A percentile compares a stretch with the other conserved stretches of the same genome.
Conservation (phyloP, 64 coral and sea anemone species). For the Acropora yongei region DNA sequence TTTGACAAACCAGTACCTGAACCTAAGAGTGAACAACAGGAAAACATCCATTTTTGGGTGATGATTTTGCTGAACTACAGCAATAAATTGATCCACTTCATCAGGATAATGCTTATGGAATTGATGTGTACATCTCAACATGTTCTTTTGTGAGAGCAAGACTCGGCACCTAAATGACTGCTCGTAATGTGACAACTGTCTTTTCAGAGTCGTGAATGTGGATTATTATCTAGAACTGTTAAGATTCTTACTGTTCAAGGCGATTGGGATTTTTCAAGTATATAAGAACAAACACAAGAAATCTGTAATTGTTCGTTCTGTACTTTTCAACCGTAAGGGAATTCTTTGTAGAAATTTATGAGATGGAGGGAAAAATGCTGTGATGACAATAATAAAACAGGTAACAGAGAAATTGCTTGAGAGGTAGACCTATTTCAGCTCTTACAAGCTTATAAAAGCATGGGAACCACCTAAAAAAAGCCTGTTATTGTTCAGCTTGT, state of each 20-base stretch:
- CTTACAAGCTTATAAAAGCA: conserved; percentile 11
- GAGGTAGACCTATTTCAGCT: conserved; percentile 5
- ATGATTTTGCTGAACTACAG: conserved; percentile 24
- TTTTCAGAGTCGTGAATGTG: neutral
- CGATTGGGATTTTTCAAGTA: neutral
- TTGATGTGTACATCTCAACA: conserved; percentile 14
- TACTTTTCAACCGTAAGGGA: conserved; percentile 10
- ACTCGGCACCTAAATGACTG: neutral
- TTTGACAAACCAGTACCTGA: conserved; percentile 6
- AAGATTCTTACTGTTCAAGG: conserved; percentile 11
- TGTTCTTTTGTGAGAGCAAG: conserved; percentile 8
- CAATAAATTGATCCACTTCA: conserved; percentile 12
- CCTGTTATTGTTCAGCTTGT: conserved; percentile 4
- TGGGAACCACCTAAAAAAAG: conserved; percentile 10
- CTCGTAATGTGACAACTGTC: conserved; percentile 1
- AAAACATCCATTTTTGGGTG: neutral
- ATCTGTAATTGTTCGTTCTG: conserved; percentile 1
- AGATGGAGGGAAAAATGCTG: conserved; percentile 13
- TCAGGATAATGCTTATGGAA: conserved; percentile 8
- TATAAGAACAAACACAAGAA: conserved; percentile 1
- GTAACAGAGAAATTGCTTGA: conserved; percentile 1
- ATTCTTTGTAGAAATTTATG: conserved; percentile 12
- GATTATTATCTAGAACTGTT: conserved; percentile 15
- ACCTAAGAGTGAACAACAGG: neutral
- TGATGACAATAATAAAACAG: neutral